Conservation (phyloP, 2,888 invertebrate species). For the Stomorhina lunata region DNA sequence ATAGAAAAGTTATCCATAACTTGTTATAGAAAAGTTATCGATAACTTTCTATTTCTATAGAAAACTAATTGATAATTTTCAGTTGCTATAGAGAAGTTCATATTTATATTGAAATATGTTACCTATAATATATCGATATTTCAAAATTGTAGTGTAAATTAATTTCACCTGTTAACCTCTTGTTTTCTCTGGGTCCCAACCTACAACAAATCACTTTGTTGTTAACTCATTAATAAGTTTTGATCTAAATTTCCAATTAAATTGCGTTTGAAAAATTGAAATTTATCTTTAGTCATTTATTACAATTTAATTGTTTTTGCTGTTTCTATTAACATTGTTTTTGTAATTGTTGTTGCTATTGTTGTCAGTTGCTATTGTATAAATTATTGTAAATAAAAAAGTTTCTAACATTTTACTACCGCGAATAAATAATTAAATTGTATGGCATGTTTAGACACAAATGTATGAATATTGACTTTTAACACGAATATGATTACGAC, state of each 20-base stretch:
- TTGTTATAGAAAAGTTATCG: no score
- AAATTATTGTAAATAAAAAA: neutral
- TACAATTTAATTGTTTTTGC: constrained; percentile 23
- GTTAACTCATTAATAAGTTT: constrained; percentile 16
- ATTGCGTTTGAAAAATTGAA: constrained; percentile 42
- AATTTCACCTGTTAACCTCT: neutral
- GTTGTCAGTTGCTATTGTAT: constrained; percentile 7
- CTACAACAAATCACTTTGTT: neutral
- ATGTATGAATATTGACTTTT: constrained; percentile 45
- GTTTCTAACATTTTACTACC: constrained; percentile 25
- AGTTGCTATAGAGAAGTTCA: no score
- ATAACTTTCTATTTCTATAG: no score
- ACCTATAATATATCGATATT: no score
- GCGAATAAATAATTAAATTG: constrained; percentile 54
- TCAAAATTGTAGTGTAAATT: neutral
- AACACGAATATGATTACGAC: constrained; percentile 25
- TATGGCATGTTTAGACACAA: constrained; percentile 42
- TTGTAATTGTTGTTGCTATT: neutral
- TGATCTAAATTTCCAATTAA: constrained; percentile 52
- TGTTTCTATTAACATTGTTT: neutral
- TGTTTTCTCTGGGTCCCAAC: neutral
- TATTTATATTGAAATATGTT: no score
- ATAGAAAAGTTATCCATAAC: no score
- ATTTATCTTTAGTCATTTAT: neutral
- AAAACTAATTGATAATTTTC: no score